Evolutionary conservation across 2,888 invertebrate species (phyloP), one percentile per base, ranked within the genome.

Genomic region (Agrotis clavis): DNA sequence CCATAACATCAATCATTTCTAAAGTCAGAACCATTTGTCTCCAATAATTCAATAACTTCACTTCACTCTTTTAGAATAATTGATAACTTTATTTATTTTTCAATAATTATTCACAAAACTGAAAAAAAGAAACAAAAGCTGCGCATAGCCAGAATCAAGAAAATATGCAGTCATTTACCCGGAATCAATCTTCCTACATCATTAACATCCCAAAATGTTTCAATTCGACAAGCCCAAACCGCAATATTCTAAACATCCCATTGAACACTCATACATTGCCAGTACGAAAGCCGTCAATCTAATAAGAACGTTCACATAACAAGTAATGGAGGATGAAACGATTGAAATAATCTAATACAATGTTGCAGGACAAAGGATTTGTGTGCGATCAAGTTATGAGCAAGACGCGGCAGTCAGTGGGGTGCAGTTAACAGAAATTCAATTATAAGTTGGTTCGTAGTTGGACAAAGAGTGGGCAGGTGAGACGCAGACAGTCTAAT

Each of bases 391-490:
- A 89, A 92, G 94, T 95, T 94, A 94, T 92, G 92, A 87, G 91
- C 92, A 87, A 90, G 89, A 90, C 90, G 92, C 91, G 91, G 92
- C 92, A 92, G 93, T 93, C 95, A 91, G 89, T 86, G 77, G 95
- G 93, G 95, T 87, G 93, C 91, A 91, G 93, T 96, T 95, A 95
- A 94, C 95, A 90, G 93, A 93, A 94, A 95, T 95, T 96, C 95
- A 96, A 96, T 96, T 95, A 95, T 95, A 95, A 95, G 92, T 95
- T 96, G 91, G 91, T 91, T 94, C 91, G 90, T 92, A 91, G 77
- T 73, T 77, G 67, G 77, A 4, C 93, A 93, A 83, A 94, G 94
- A 95, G 14, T 85, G 87, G 21, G 0, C 48, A 47, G 50, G 68
- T 60, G 69, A 67, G 66, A 11, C 35, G 1, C 57, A 72, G 75